Evolutionary conservation across 2,797 vertebrate species (phyloP).

Genomic region (Oryzias dopingdopingensis): DNA sequence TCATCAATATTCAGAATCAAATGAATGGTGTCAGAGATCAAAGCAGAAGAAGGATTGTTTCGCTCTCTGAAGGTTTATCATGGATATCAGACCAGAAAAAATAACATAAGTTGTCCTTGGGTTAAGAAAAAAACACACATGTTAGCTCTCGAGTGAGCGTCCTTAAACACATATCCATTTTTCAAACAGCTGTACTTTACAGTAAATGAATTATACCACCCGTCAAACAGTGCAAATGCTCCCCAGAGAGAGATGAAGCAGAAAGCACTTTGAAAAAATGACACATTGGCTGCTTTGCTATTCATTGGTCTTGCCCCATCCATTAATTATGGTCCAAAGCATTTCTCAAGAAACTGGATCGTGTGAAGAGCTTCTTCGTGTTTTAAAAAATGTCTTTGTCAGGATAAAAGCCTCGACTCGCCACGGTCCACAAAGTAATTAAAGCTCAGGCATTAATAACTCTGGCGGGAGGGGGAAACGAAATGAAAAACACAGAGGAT

Average conservation of each 20-base stretch:
- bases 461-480: conserved; percentile 43
- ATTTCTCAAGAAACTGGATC: conserved; percentile 24
- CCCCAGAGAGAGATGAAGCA: conserved; percentile 33
- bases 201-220: conserved; percentile 37
- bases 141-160: background rate
- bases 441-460: conserved; percentile 63
- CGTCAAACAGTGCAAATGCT: conserved; percentile 26
- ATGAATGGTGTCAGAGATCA: too few species aligned
- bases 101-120: too few species aligned
- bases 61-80: too few species aligned
- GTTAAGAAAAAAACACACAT: too few species aligned
- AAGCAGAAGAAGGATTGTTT: too few species aligned
- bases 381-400: conserved; percentile 36
- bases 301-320: conserved; percentile 52
- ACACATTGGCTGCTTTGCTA: conserved; percentile 54
- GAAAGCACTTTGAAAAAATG: conserved; percentile 22
- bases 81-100: too few species aligned
- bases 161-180: conserved; percentile 20
- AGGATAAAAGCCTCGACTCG: conserved; percentile 45
- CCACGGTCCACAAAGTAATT: conserved; percentile 59
- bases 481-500: conserved; percentile 55
- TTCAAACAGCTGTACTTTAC: conserved; percentile 40
- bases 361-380: conserved; percentile 41
- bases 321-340: conserved; percentile 54
- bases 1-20: too few species aligned